Evolutionary conservation across 2,113 vertebrate genomes (phyloP), one percentile per base, ranked within the genome.

Genomic region (Lepus americanus): DNA sequence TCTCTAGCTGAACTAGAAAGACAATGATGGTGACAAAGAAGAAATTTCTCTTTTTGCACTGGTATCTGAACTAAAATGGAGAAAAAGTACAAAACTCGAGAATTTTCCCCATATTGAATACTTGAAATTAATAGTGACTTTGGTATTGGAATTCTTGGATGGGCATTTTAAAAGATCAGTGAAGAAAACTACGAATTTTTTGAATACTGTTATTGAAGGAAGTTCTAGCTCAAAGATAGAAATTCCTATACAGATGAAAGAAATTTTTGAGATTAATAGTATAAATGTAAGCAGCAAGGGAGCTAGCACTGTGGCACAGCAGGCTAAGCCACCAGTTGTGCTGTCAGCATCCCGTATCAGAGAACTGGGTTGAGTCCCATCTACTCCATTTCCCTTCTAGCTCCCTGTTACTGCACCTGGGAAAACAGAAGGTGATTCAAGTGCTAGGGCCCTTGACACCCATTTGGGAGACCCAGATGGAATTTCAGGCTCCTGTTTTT

Each of bases 1-100:
- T 94, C 49, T 82, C 80, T 87, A 61, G 33, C 31, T 59, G 66
- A 59, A 11, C 70, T 79, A 61, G 33, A 81, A 73, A 89, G 70
- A 90, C 11, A 59, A 78, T 73, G 63, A n/a, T 61, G 49, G 72
- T 39, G 31, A 80, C 33, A 79, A 89, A n/a, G 12, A 95, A 78
- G n/a, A 94, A 94, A 69, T 6, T 81, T 25, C 92, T 74, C 10
- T 67, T 83, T 83, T 87, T 89, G 31, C 44, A 87, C 78, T n/a
- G 11, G 1, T 74, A 78, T 70, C 73, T 72, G 39, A 89, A 84
- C 7, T 74, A 44, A 95, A 94, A 69, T 53, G 29, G 59, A 83
- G 81, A 94, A 82, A 73, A 74, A 39, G n/a, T 80, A 70, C 12
- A 92, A 87, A 87, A 69, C 22, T 49, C 70, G 67, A 16, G 70